A percentile compares a stretch with the other conserved stretches of the same genome.
Evolutionary conservation across 2,113 vertebrate species (phyloP).

Genomic region (Sapajus apella): DNA sequence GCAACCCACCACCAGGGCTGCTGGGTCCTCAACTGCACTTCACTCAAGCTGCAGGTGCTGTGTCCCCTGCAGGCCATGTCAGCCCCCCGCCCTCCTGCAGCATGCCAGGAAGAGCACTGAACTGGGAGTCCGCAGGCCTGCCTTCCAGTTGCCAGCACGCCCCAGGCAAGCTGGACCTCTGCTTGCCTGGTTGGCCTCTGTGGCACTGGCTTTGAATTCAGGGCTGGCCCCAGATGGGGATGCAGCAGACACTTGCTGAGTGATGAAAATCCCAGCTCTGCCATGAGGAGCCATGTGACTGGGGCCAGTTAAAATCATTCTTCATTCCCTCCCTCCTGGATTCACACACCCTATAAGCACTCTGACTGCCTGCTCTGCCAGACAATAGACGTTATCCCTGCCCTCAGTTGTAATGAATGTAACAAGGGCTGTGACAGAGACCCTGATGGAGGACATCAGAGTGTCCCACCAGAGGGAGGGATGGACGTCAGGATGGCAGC

Average conservation of each 20-base stretch:
- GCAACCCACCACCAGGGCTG: neutral
- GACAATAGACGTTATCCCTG: too few species aligned
- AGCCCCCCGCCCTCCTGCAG: neutral
- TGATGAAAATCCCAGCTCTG: neutral
- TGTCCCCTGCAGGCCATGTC: accelerated
- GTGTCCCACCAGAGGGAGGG: accelerated
- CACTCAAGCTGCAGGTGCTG: neutral
- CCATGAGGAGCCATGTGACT: accelerated
- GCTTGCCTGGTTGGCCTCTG: neutral
- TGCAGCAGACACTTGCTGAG: neutral
- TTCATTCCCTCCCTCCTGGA: neutral
- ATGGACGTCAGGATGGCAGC: neutral
- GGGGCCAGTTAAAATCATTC: accelerated
- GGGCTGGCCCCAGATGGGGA: neutral
- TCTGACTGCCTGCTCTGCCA: neutral
- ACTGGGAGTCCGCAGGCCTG: neutral
- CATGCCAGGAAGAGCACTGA: neutral
- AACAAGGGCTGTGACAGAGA: neutral
- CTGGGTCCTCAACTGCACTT: neutral
- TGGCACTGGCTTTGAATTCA: neutral
- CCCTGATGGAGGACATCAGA: accelerated
- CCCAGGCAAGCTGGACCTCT: neutral
- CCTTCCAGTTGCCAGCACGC: too few species aligned
- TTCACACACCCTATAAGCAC: neutral
- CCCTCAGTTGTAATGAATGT: accelerated